Conservation (phyloP, 2,797 vertebrate genomes). For the Mormyrops attenuatus region DNA sequence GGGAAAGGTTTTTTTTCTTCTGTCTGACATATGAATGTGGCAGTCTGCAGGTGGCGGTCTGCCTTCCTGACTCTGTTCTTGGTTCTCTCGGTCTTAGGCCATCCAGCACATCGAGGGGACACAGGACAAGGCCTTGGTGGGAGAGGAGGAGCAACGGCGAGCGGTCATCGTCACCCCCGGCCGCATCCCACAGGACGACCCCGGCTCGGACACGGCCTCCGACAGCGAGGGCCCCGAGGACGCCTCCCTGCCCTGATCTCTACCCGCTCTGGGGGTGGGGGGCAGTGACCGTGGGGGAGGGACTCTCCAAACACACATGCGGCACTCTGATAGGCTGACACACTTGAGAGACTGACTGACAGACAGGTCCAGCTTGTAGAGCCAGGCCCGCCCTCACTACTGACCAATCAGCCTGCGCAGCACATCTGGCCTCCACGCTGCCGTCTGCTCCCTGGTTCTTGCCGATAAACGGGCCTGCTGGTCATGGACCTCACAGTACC, state of each 20-base stretch:
- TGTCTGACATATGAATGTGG: background rate
- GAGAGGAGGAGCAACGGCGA: conserved; percentile 80
- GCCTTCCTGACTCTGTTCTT: background rate
- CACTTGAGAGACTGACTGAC: conserved; percentile 18
- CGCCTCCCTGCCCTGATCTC: conserved; percentile 77
- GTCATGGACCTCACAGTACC: background rate
- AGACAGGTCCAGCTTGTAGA: background rate
- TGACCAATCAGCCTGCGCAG: background rate
- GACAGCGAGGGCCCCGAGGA: conserved; percentile 80
- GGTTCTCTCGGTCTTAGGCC: conserved; percentile 59
- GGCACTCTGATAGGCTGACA: conserved; percentile 36
- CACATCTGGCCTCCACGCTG: background rate
- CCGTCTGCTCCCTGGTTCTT: background rate
- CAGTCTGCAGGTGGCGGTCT: background rate
- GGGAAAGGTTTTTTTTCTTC: background rate
- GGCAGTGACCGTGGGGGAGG: conserved; percentile 36
- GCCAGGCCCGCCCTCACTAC: conserved; percentile 38
- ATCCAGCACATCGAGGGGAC: conserved; percentile 99
- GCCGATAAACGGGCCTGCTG: background rate
- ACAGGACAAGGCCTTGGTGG: conserved; percentile 73
- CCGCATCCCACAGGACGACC: conserved; percentile 69
- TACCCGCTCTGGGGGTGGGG: conserved; percentile 35
- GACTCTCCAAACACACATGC: conserved; percentile 33
- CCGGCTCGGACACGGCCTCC: conserved; percentile 81
- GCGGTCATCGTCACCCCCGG: conserved; percentile 84